phyloP scores from a whole-genome alignment of 37 sponge, comb jelly and placozoan genomes.

The Oopsacas minuta region DNA sequence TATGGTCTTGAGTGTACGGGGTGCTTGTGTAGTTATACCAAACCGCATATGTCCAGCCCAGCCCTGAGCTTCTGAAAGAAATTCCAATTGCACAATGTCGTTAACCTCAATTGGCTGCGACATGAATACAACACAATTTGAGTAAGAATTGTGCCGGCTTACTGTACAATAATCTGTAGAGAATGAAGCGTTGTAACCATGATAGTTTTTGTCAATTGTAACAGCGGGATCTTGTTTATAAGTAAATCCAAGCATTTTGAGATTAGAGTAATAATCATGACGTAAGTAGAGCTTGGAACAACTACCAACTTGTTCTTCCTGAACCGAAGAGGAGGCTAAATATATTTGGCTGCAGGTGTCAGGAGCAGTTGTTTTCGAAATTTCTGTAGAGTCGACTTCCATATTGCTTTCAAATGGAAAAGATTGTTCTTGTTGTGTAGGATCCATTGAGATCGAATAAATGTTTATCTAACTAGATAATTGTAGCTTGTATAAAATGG shows the following conservation, averaged over 20 bases:
- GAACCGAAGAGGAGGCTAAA: background rate
- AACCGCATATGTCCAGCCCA: conserved; percentile 17
- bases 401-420: background rate
- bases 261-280: conserved; percentile 13
- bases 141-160: background rate
- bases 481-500: too few relatives aligned
- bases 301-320: background rate
- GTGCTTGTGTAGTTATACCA: conserved; percentile 1
- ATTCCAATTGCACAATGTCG: background rate
- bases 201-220: background rate
- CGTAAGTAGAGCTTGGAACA: background rate
- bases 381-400: background rate
- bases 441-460: background rate
- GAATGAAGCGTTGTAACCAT: background rate
- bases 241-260: background rate
- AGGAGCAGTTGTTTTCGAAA: background rate
- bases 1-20: background rate
- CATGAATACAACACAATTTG: conserved; percentile 9
- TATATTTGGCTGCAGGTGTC: background rate
- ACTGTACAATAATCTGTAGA: background rate
- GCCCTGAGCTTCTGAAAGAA: conserved; percentile 1
- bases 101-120: background rate
- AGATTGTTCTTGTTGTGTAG: background rate
- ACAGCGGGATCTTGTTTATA: background rate
- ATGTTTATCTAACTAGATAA: too few relatives aligned